phyloP scores from a whole-genome alignment of 1,140 invertebrate species.

The Anastrepha ludens region DNA sequence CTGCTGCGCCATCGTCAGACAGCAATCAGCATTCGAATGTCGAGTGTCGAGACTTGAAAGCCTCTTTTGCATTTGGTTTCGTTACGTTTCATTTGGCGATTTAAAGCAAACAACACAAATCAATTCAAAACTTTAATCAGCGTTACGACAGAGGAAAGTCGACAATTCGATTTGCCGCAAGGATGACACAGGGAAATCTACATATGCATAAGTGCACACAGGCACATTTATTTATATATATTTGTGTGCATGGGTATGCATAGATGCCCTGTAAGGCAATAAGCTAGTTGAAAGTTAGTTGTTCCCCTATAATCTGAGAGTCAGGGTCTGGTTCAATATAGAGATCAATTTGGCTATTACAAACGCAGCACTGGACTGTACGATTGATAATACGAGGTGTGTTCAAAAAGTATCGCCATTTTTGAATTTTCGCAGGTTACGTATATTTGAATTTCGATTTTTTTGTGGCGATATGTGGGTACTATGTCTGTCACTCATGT shows the following conservation, averaged over 20 bases:
- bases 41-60: conserved; percentile 1
- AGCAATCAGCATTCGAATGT: neutral
- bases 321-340: too few relatives aligned
- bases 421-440: too few relatives aligned
- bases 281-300: too few relatives aligned
- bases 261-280: neutral
- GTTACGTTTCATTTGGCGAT: conserved; percentile 11
- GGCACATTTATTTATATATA: neutral
- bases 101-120: conserved; percentile 38
- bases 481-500: too few relatives aligned
- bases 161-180: conserved; percentile 37
- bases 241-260: neutral
- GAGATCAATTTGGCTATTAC: too few relatives aligned
- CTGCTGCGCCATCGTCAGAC: neutral
- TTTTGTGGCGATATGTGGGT: too few relatives aligned
- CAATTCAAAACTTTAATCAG: conserved; percentile 52
- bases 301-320: too few relatives aligned
- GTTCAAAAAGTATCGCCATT: too few relatives aligned
- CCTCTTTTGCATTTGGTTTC: neutral
- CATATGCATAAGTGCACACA: too few relatives aligned
- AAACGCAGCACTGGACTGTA: too few relatives aligned
- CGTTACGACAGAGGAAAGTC: neutral
- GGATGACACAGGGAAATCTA: neutral
- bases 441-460: too few relatives aligned
- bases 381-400: too few relatives aligned